A percentile compares a stretch with the other conserved stretches of the same genome.
phyloP scores from a whole-genome alignment of 2,888 invertebrate genomes.

The Tinea pellionella region DNA sequence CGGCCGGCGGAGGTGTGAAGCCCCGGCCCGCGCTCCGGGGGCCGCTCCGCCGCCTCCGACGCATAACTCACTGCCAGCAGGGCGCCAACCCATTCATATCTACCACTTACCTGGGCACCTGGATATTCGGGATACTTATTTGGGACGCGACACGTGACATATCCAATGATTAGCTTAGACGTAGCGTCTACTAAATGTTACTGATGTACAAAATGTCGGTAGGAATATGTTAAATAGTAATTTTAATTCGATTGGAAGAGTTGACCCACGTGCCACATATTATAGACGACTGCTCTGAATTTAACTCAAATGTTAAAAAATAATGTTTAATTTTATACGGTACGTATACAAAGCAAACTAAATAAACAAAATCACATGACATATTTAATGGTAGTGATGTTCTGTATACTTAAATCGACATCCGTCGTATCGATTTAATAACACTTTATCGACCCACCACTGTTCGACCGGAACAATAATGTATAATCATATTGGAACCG shows the following conservation, averaged over 20 bases:
- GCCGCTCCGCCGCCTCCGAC: conserved; percentile 28
- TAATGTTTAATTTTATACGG: too few relatives aligned
- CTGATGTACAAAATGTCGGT: too few relatives aligned
- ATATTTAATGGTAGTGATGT: background rate
- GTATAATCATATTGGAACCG: conserved; percentile 26
- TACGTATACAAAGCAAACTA: background rate
- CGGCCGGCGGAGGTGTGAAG: conserved; percentile 65
- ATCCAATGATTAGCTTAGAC: conserved; percentile 35
- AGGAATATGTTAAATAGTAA: too few relatives aligned
- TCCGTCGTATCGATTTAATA: conserved; percentile 1
- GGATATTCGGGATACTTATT: conserved; percentile 26
- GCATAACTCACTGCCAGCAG: conserved; percentile 66
- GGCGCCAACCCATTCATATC: conserved; percentile 63
- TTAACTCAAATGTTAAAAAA: too few relatives aligned
- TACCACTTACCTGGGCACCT: conserved; percentile 23
- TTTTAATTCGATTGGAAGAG: too few relatives aligned
- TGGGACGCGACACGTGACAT: conserved; percentile 21
- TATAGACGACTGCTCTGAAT: too few relatives aligned
- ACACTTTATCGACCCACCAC: conserved; percentile 10
- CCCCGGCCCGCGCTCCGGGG: conserved; percentile 59
- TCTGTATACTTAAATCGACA: background rate
- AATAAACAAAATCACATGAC: background rate
- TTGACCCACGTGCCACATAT: too few relatives aligned
- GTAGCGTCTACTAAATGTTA: conserved; percentile 37
- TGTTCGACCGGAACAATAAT: conserved; percentile 16